These are phyloP conservation scores for Catamblyrhynchus diadema DNA, from an alignment of 2,797 vertebrate genomes.

Conservation along the genomic window DNA sequence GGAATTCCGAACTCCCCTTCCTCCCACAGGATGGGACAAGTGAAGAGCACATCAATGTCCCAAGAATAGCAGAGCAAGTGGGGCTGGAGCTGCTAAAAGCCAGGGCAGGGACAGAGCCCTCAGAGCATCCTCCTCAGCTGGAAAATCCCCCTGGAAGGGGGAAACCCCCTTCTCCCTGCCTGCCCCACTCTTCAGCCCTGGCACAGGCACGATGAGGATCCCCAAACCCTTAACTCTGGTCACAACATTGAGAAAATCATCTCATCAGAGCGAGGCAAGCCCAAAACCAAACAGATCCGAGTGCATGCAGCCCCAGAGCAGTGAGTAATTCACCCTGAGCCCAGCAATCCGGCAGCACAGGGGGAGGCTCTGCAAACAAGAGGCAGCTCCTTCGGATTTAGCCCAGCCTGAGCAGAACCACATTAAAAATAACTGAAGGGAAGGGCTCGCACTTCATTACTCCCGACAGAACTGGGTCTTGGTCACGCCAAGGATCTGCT, in stretches of 20 bases:
- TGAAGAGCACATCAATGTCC: accelerated
- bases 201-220: accelerated
- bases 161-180: neutral
- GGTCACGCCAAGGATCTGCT: neutral
- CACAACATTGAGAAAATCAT: neutral
- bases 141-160: neutral
- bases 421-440: conserved; percentile 61
- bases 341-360: accelerated
- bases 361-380: neutral
- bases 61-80: neutral
- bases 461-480: conserved; percentile 52
- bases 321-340: neutral
- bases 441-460: conserved; percentile 40
- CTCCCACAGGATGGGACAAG: neutral
- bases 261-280: neutral
- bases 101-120: neutral
- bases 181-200: neutral
- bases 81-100: neutral
- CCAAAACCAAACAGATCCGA: neutral
- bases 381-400: neutral
- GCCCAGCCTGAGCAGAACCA: neutral
- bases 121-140: neutral
- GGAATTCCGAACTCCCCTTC: neutral
- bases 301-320: neutral
- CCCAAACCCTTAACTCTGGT: accelerated